Base-by-base conservation (phyloP, 2,113 vertebrate species). In the Corydoras sp. region DNA sequence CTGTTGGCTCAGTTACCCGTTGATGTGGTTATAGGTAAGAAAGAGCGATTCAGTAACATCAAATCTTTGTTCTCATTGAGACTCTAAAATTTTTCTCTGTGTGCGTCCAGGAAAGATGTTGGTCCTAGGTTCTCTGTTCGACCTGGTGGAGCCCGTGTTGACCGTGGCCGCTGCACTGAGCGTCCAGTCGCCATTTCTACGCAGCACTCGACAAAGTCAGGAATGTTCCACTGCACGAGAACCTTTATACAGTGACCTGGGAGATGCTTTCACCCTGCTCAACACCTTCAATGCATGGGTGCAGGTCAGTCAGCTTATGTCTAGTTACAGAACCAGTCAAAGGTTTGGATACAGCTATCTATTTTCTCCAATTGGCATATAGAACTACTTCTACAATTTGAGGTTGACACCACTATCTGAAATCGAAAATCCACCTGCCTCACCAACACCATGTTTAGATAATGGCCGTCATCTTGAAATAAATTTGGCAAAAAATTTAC, bases 231-330 rank as follows among this genome's bases (percentile, higher is more conserved):
- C 86, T 0, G 88, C 92, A 0, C 88, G 93, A 10, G 82, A 88
- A 56, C 89, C 91, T 29, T 87, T 98, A 63, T 88, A 92, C 78
- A 95, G 92, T 70, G 90, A 91, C 80, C 90, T 93, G 0, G 95
- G 95, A 0, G 95, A 98, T 86, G 93, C 94, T 51, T 92, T 98
- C 66, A 96, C 91, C 0, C 86, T 98, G 66, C 92, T 97, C 75
- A 95, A 93, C 5, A 71, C 92, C 77, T 98, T 98, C 82, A 95
- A 95, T 0, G 78, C 90, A 65, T 98, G 95, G 95, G 84, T 98
- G 77, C 92, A 95, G 92, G 95, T 96, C 74, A 83, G 89, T 18
- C 0, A 8, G 0, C 2, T 62, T n/a, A 43, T 2, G 7, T 1
- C 35, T 0, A 43, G 4, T 43, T 8, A 43, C 4, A 43, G 35